Evolutionary conservation across 2,888 invertebrate genomes (phyloP), one percentile per base, ranked within the genome.

Genomic region (Amblyteles armatorius): DNA sequence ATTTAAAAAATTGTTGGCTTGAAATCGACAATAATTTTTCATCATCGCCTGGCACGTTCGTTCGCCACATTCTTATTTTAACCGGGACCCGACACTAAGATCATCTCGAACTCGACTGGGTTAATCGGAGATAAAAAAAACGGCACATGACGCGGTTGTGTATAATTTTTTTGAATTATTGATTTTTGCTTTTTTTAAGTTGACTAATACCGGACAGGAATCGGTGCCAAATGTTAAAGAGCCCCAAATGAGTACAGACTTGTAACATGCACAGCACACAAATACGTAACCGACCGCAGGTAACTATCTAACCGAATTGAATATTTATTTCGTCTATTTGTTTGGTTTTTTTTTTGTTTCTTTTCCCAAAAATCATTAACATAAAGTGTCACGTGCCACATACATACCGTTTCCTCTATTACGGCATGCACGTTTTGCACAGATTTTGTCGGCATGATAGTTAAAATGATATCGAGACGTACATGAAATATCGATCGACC

Each of bases 131-230:
- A 13, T 55, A 52, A 36, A 33, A 13, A 68, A 22, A 63, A 55
- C 79, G 71, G 72, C 83, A 74, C 69, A 22, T 67, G 79, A 79
- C 81, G 79, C 84, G 79, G 60, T 74, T 83, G 82, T 82, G 48
- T 84, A 78, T 83, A 48, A 83, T 87, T 85, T 84, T 79, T 91
- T 90, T 90, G 87, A 90, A 90, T 92, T 92, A 93, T 92, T 84
- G 89, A 92, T 92, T 92, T 91, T 91, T 90, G 88, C 91, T 92
- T 92, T 92, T 93, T 93, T 93, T 93, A 93, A 93, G 93, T 93
- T 93, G 93, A 93, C 93, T 93, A 93, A 92, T 93, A 93, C 92
- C 90, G 93, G 93, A 92, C 93, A 92, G 90, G 92, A 92, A 89
- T 90, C 91, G 92, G 91, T 91, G 93, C 91, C 92, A 92, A 93